Percentiles rank a stretch among this genome's conserved stretches.
phyloP scores from a whole-genome alignment of 2,113 vertebrate genomes.

The Hydrolagus affinis region DNA sequence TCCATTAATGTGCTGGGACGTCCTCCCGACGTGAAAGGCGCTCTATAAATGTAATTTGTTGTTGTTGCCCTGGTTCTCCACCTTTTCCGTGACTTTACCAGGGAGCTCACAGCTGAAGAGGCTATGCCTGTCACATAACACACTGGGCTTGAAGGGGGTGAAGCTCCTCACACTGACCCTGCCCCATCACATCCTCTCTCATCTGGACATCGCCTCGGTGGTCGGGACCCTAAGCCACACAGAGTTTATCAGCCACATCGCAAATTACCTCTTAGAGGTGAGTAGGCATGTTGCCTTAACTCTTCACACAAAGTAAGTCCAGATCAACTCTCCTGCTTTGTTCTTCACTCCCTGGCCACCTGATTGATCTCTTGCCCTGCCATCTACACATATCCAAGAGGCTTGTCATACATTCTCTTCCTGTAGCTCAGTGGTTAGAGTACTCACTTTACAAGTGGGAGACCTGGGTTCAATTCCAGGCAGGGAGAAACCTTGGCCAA shows the following conservation, averaged over 20 bases:
- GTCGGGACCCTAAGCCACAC: constrained; percentile 37
- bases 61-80: background rate
- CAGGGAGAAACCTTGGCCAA: too few species aligned
- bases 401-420: too few species aligned
- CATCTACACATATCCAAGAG: too few species aligned
- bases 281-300: background rate
- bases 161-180: constrained; percentile 58
- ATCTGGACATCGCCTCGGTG: constrained; percentile 53
- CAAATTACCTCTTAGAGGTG: constrained; percentile 61
- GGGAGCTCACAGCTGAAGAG: constrained; percentile 56
- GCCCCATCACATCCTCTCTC: constrained; percentile 49
- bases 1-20: background rate
- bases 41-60: background rate
- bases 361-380: too few species aligned
- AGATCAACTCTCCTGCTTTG: background rate
- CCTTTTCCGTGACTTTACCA: constrained; percentile 35
- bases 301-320: background rate
- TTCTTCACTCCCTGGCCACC: too few species aligned
- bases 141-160: constrained; percentile 63
- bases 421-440: too few species aligned
- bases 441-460: too few species aligned
- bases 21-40: background rate
- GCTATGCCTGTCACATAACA: constrained; percentile 65
- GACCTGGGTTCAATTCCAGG: too few species aligned
- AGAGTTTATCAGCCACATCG: constrained; percentile 48